Evolutionary conservation across 2,888 invertebrate genomes (phyloP).

Genomic region (Furcula furcula): DNA sequence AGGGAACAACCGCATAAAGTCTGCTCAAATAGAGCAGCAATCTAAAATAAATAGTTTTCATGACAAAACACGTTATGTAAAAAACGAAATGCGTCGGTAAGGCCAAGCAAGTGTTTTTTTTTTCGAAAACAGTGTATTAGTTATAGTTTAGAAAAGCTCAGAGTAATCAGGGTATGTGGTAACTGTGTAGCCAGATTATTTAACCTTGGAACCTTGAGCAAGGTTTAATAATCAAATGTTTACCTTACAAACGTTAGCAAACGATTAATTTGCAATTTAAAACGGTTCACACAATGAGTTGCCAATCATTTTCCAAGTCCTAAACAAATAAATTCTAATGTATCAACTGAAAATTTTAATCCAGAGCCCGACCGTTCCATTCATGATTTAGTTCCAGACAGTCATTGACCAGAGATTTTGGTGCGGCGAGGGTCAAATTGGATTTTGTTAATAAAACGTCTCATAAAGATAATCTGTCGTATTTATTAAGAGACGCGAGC

Average conservation of each 20-base stretch:
- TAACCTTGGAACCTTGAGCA: slow-evolving; percentile 7
- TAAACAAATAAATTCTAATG: slow-evolving; percentile 13
- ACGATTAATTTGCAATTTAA: slow-evolving; percentile 15
- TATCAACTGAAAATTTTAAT: slow-evolving; percentile 8
- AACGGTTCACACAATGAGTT: slow-evolving; percentile 6
- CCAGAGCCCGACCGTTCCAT: slow-evolving; percentile 4
- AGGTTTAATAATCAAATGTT: slow-evolving; percentile 3
- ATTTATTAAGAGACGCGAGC: too few relatives aligned
- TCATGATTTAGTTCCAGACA: slow-evolving; percentile 14
- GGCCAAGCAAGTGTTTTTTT: slow-evolving; percentile 14
- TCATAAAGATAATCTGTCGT: too few relatives aligned
- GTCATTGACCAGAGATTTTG: slow-evolving; percentile 18
- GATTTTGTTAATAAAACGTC: too few relatives aligned
- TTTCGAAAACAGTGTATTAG: slow-evolving; percentile 11
- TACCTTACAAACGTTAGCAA: slow-evolving; percentile 5
- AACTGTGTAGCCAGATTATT: not conserved
- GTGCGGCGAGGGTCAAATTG: slow-evolving; percentile 6
- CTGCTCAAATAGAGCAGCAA: too few relatives aligned
- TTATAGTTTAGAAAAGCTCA: slow-evolving; percentile 2
- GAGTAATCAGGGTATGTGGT: not conserved
- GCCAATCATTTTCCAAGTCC: slow-evolving; percentile 7
- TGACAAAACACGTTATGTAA: too few relatives aligned
- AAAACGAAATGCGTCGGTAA: too few relatives aligned
- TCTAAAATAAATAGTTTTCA: too few relatives aligned
- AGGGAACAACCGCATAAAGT: too few relatives aligned